Conservation (phyloP, 2,888 invertebrate species). For the Latrodectus hesperus region DNA sequence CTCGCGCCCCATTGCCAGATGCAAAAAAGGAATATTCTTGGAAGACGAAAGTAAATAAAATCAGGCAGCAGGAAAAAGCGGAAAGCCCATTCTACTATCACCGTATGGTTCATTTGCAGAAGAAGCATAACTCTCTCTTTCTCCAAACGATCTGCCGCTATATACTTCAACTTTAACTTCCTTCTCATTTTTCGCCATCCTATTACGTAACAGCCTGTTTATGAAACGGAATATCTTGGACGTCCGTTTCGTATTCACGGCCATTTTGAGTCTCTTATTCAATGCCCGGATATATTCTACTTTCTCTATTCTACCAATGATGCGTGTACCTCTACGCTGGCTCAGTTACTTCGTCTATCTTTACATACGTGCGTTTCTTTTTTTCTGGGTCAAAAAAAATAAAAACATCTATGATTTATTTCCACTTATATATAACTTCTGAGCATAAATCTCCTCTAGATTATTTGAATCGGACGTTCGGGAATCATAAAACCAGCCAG, state of each 20-base stretch:
- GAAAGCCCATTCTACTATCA: conserved; percentile 10
- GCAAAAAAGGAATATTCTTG: neutral
- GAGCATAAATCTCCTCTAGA: conserved; percentile 37
- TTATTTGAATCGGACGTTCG: conserved; percentile 41
- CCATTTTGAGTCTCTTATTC: conserved; percentile 18
- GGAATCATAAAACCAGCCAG: conserved; percentile 19
- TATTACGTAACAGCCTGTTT: conserved; percentile 37
- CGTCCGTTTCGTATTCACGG: conserved; percentile 14
- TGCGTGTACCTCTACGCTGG: neutral
- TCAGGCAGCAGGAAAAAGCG: neutral
- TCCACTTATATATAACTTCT: conserved; percentile 24
- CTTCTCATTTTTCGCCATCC: conserved; percentile 25
- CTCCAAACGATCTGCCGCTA: neutral
- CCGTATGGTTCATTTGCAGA: conserved; percentile 43
- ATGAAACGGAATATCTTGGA: conserved; percentile 9
- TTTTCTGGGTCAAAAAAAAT: neutral
- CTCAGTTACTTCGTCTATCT: neutral
- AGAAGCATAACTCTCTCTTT: neutral
- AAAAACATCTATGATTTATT: conserved; percentile 27
- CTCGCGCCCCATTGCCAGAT: too few relatives aligned
- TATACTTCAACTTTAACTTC: neutral
- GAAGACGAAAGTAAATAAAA: conserved; percentile 5
- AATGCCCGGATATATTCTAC: neutral
- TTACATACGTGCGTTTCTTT: neutral
- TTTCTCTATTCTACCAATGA: neutral